These are phyloP conservation scores for Haliaeetus leucogaster DNA, from an alignment of 2,113 vertebrate species.

Conservation along the genomic window DNA sequence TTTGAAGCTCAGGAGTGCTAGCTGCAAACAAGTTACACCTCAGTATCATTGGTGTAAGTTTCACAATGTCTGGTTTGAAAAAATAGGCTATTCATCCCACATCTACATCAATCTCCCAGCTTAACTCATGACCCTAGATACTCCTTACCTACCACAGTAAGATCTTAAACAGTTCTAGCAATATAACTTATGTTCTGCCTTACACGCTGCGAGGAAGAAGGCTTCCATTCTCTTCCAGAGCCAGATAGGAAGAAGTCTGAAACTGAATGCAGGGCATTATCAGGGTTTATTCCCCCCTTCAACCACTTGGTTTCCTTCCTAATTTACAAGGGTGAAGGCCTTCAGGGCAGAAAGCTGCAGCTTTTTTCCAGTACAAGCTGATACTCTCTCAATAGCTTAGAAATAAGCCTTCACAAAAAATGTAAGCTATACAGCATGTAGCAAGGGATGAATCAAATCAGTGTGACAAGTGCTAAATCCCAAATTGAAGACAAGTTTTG, in stretches of 20 bases:
- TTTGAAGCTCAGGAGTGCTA: neutral
- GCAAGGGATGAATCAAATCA: neutral
- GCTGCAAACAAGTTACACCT: neutral
- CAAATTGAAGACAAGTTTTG: neutral
- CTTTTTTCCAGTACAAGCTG: neutral
- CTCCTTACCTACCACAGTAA: neutral
- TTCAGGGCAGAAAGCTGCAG: neutral
- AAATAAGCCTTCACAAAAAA: neutral
- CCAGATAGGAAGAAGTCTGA: neutral
- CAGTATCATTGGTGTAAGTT: neutral
- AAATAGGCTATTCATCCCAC: neutral
- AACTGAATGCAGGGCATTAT: neutral
- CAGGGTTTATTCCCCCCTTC: neutral
- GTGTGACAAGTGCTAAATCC: neutral
- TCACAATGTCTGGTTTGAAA: neutral
- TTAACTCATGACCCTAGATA: neutral
- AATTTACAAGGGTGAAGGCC: neutral
- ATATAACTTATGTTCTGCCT: neutral
- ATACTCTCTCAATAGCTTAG: neutral
- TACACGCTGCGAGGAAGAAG: fast-evolving
- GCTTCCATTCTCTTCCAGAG: neutral
- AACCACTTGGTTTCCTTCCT: neutral
- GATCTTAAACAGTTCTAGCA: neutral
- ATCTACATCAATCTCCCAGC: neutral
- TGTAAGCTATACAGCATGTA: neutral